Conservation (phyloP, 2,797 vertebrate genomes). For the Hemitrygon akajei region DNA sequence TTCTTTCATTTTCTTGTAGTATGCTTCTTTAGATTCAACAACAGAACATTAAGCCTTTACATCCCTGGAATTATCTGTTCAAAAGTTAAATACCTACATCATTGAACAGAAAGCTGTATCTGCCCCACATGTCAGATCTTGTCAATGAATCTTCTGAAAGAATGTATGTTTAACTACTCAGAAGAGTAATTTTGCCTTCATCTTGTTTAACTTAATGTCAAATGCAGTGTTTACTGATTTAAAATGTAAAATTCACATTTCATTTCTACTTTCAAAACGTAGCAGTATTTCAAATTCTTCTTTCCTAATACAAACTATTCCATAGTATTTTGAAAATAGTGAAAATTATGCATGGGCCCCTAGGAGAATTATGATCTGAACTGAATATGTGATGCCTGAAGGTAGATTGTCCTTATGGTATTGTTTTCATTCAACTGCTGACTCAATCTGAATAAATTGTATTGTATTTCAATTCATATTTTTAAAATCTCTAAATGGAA, state of each 20-base stretch:
- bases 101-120: neutral
- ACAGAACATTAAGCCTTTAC: neutral
- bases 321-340: neutral
- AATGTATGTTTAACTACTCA: neutral
- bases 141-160: neutral
- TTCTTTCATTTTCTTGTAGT: neutral
- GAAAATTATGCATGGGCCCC: neutral
- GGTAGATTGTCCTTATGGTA: neutral
- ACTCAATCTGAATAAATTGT: neutral
- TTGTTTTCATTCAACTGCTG: neutral
- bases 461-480: neutral
- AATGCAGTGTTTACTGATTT: neutral
- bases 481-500: neutral
- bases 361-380: neutral
- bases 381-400: neutral
- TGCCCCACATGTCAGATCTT: neutral
- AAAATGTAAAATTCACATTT: too few relatives aligned
- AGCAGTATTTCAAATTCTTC: neutral
- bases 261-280: too few relatives aligned
- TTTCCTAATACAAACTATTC: neutral
- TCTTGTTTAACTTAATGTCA: neutral
- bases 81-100: neutral
- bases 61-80: neutral
- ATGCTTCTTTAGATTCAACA: neutral
- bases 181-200: neutral